Evolutionary conservation across 2,888 invertebrate species (phyloP).

Genomic region (Melipona beecheii): DNA sequence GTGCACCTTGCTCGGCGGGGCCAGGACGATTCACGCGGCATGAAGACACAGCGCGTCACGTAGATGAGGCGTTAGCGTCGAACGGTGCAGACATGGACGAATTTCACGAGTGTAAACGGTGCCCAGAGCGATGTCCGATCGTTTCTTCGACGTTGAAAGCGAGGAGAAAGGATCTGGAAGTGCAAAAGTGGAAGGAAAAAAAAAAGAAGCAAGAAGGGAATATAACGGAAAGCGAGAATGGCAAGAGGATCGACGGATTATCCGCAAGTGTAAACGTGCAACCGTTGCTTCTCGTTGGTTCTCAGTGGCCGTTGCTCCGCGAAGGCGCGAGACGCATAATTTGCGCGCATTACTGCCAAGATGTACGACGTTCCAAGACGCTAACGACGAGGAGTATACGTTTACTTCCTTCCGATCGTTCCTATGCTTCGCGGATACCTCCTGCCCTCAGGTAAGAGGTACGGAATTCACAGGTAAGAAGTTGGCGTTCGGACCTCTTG

Average conservation of each 20-base stretch:
- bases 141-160: slow-evolving; percentile 36
- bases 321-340: slow-evolving; percentile 77
- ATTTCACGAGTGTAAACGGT: slow-evolving; percentile 54
- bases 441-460: no score
- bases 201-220: slow-evolving; percentile 4
- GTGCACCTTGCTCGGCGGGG: slow-evolving; percentile 38
- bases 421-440: slow-evolving; percentile 9
- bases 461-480: slow-evolving; percentile 20
- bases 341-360: slow-evolving; percentile 78
- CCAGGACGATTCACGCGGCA: slow-evolving; percentile 34
- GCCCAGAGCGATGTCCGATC: slow-evolving; percentile 37
- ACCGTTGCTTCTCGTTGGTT: slow-evolving; percentile 48
- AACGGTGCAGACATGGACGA: slow-evolving; percentile 18
- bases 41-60: slow-evolving; percentile 33
- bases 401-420: slow-evolving; percentile 66
- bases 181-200: not conserved
- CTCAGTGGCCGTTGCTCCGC: slow-evolving; percentile 68
- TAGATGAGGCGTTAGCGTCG: slow-evolving; percentile 39
- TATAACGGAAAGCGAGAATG: slow-evolving; percentile 23
- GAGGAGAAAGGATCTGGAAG: not conserved
- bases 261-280: slow-evolving; percentile 69
- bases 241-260: slow-evolving; percentile 59
- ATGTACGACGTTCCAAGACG: slow-evolving; percentile 56
- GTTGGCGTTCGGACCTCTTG: slow-evolving; percentile 21
- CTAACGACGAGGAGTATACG: slow-evolving; percentile 38